phyloP scores from a whole-genome alignment of 2,888 invertebrate species.

The Trissoscelio sp. region DNA sequence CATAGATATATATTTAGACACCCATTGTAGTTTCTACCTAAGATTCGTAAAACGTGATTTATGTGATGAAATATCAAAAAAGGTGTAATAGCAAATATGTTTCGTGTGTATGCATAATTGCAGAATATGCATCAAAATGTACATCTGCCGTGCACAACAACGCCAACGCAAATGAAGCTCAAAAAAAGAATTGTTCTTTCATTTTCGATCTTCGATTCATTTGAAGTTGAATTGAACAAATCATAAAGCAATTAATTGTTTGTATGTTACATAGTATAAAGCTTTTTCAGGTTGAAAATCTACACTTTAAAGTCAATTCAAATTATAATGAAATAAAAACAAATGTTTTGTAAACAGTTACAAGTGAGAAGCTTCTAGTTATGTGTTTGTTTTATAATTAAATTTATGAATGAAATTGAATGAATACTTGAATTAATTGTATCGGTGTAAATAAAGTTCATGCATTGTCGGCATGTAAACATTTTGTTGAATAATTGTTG shows the following conservation, averaged over 20 bases:
- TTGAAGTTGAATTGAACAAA: too few relatives aligned
- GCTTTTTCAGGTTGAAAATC: neutral
- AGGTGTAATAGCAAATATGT: slow-evolving; percentile 25
- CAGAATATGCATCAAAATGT: slow-evolving; percentile 17
- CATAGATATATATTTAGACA: neutral
- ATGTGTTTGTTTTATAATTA: too few relatives aligned
- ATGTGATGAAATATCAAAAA: slow-evolving; percentile 11
- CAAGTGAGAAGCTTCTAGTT: slow-evolving; percentile 52
- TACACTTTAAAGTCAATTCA: neutral
- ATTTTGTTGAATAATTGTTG: slow-evolving; percentile 7
- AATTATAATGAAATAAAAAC: neutral
- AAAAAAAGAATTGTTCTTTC: slow-evolving; percentile 3
- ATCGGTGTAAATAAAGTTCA: too few relatives aligned
- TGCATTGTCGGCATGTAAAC: slow-evolving; percentile 50
- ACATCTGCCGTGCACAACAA: slow-evolving; percentile 47
- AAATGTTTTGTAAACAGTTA: too few relatives aligned
- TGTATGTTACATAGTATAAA: neutral
- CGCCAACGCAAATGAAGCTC: slow-evolving; percentile 30
- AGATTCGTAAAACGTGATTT: slow-evolving; percentile 7
- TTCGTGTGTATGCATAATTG: slow-evolving; percentile 23
- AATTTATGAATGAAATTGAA: neutral
- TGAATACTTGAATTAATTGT: slow-evolving; percentile 12
- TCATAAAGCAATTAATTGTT: neutral
- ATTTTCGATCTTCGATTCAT: slow-evolving; percentile 9
- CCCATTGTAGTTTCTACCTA: slow-evolving; percentile 24